These are phyloP conservation scores for Drosophila demipolita DNA, from an alignment of 2,888 invertebrate species.

Conservation along the genomic window DNA sequence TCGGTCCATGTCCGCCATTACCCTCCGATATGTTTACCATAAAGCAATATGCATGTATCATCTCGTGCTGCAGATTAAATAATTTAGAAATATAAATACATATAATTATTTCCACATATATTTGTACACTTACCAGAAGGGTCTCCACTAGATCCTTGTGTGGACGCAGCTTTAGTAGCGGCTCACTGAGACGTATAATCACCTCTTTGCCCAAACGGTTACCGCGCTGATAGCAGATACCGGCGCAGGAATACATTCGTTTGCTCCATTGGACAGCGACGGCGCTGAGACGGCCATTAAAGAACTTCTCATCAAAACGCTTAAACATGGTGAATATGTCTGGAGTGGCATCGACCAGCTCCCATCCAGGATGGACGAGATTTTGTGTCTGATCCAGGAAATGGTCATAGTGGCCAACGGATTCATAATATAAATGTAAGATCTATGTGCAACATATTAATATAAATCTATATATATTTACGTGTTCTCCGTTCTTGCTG, in stretches of 20 bases:
- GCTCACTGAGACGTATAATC: slow-evolving; percentile 90
- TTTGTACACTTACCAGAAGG: slow-evolving; percentile 88
- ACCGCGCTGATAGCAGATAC: slow-evolving; percentile 86
- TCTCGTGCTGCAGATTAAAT: slow-evolving; percentile 91
- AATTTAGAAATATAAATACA: not conserved
- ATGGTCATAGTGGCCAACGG: slow-evolving; percentile 42
- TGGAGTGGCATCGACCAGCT: slow-evolving; percentile 97
- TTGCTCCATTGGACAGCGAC: slow-evolving; percentile 98
- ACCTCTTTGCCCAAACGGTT: slow-evolving; percentile 79
- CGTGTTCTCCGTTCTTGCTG: slow-evolving; percentile 3
- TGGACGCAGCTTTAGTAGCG: slow-evolving; percentile 95
- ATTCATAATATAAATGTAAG: not conserved
- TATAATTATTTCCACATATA: not conserved
- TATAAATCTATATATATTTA: not conserved
- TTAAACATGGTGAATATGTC: slow-evolving; percentile 94
- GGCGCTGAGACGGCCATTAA: slow-evolving; percentile 90
- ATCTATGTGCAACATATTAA: not conserved
- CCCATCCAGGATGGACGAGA: slow-evolving; percentile 86
- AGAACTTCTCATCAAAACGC: slow-evolving; percentile 94
- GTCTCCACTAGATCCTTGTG: slow-evolving; percentile 98
- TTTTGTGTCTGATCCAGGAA: slow-evolving; percentile 83
- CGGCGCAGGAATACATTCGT: slow-evolving; percentile 91
- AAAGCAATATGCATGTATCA: slow-evolving; percentile 99
- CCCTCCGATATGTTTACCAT: slow-evolving; percentile 93
- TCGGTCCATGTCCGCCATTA: slow-evolving; percentile 97